phyloP scores from a whole-genome alignment of 2,888 invertebrate genomes.

The Bellardia bayeri region DNA sequence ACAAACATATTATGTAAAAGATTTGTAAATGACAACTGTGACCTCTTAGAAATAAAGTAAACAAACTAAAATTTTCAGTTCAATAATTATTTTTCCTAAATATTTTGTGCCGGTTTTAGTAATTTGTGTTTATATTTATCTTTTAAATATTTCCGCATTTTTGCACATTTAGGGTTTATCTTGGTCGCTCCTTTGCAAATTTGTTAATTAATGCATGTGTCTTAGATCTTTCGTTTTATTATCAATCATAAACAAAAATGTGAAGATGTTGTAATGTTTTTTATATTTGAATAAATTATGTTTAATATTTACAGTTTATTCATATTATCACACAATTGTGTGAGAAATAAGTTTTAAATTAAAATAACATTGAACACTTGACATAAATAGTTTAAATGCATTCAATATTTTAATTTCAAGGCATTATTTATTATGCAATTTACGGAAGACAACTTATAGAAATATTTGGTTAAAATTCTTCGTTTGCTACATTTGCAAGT shows the following conservation, averaged over 20 bases:
- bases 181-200: not conserved
- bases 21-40: conserved; percentile 5
- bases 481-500: no score
- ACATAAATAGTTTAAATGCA: no score
- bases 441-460: no score
- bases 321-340: no score
- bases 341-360: no score
- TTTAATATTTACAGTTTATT: no score
- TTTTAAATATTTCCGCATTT: conserved; percentile 3
- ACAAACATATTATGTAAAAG: not conserved
- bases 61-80: not conserved
- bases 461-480: no score
- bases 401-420: no score
- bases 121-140: not conserved
- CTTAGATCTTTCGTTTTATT: conserved; percentile 45
- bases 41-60: not conserved
- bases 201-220: conserved; percentile 7
- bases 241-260: not conserved
- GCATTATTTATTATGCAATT: no score
- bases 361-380: no score
- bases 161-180: not conserved
- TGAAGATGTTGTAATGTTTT: not conserved
- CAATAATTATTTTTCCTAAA: not conserved
- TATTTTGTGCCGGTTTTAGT: not conserved
- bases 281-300: no score